Evolutionary conservation across 2,888 invertebrate species (phyloP).

Genomic region (Synergus laeviventris): DNA sequence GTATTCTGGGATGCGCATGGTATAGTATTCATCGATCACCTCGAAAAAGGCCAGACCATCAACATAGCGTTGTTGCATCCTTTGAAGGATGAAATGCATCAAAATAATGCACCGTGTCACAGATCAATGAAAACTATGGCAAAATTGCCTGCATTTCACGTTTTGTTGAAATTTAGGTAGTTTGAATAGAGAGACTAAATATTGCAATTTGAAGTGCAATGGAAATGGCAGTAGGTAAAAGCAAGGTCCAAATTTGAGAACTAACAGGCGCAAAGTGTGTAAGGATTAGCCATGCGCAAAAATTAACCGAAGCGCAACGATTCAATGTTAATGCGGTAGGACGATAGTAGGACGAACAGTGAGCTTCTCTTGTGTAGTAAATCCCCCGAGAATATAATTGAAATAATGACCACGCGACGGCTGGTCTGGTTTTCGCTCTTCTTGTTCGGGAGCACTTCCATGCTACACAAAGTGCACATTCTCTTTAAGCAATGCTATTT

Average conservation of each 20-base stretch:
- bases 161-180: too few relatives aligned
- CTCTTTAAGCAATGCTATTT: conserved; percentile 38
- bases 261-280: conserved; percentile 13
- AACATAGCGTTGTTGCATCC: too few relatives aligned
- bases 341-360: conserved; percentile 27
- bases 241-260: conserved; percentile 17
- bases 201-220: too few relatives aligned
- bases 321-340: conserved; percentile 25
- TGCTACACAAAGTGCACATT: conserved; percentile 36
- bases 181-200: too few relatives aligned
- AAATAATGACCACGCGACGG: conserved; percentile 37
- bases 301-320: conserved; percentile 29
- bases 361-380: conserved; percentile 32
- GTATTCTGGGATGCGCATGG: too few relatives aligned
- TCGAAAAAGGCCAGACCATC: too few relatives aligned
- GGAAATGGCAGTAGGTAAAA: not conserved
- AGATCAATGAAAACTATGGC: too few relatives aligned
- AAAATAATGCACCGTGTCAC: too few relatives aligned
- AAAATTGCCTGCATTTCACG: too few relatives aligned
- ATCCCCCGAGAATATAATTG: conserved; percentile 35
- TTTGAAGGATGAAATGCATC: too few relatives aligned
- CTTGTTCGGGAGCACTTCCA: conserved; percentile 26
- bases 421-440: conserved; percentile 28
- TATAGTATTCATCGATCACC: too few relatives aligned
- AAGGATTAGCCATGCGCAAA: conserved; percentile 26